A percentile compares a stretch with the other conserved stretches of the same genome.
Conservation (phyloP, 2,888 invertebrate species). For the Chouioia cunea region DNA sequence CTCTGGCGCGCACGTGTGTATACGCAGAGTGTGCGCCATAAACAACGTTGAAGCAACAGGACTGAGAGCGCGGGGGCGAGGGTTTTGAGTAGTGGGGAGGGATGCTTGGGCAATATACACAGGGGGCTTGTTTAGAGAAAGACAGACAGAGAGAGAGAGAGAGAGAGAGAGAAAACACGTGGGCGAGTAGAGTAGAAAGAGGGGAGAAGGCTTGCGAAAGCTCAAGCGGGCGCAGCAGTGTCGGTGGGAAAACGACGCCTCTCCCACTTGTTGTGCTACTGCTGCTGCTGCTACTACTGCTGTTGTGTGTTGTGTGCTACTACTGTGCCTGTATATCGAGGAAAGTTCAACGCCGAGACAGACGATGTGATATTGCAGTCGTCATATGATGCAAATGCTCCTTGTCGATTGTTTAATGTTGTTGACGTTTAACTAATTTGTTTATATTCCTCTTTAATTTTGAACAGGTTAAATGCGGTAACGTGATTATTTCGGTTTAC, state of each 20-base stretch:
- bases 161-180: conserved; percentile 26
- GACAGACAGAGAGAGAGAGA: conserved; percentile 49
- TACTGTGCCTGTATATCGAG: conserved; percentile 62
- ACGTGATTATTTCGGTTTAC: too few relatives aligned
- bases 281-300: conserved; percentile 51
- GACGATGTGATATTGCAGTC: conserved; percentile 64
- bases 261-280: conserved; percentile 68
- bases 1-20: too few relatives aligned
- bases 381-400: too few relatives aligned
- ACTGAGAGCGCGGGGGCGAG: conserved; percentile 6
- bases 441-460: too few relatives aligned
- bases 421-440: too few relatives aligned
- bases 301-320: conserved; percentile 68
- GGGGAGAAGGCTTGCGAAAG: conserved; percentile 53
- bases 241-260: conserved; percentile 65
- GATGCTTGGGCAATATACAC: conserved; percentile 22
- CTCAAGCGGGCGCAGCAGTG: conserved; percentile 65
- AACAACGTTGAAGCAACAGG: too few relatives aligned
- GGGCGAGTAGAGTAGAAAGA: conserved; percentile 60
- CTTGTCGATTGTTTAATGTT: too few relatives aligned
- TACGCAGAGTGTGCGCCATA: too few relatives aligned
- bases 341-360: conserved; percentile 68
- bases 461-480: too few relatives aligned
- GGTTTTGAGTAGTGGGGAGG: not conserved
- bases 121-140: conserved; percentile 60